Evolutionary conservation across 2,113 vertebrate genomes (phyloP).

Genomic region (Lampris megalopsis): DNA sequence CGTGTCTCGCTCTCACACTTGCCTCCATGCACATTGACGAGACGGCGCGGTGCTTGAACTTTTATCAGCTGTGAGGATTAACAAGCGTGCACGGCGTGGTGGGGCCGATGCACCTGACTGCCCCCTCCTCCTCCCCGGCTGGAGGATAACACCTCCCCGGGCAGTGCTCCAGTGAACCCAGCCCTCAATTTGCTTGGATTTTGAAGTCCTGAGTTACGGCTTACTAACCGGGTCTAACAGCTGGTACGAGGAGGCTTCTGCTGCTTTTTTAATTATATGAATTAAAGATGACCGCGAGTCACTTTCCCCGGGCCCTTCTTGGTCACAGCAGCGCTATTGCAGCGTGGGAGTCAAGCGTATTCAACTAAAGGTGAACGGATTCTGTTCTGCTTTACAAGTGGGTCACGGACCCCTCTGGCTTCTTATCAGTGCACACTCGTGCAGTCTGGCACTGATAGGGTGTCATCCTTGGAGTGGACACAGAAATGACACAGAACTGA

Average conservation of each 20-base stretch:
- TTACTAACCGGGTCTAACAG: constrained; percentile 72
- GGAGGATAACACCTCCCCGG: constrained; percentile 68
- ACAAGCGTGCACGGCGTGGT: constrained; percentile 31
- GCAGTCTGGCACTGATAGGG: neutral
- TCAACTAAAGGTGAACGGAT: constrained; percentile 41
- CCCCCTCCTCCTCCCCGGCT: constrained; percentile 55
- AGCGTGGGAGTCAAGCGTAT: constrained; percentile 51
- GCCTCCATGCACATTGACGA: too few species aligned
- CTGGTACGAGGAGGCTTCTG: constrained; percentile 71
- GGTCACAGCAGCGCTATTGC: constrained; percentile 56
- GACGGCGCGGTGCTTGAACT: constrained; percentile 38
- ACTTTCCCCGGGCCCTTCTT: constrained; percentile 48
- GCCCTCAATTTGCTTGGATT: constrained; percentile 74
- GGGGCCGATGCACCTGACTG: constrained; percentile 68
- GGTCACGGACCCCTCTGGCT: constrained; percentile 48
- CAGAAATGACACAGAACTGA: neutral
- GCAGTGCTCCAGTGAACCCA: constrained; percentile 58
- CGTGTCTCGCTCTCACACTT: too few species aligned
- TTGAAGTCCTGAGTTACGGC: constrained; percentile 75
- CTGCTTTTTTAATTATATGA: constrained; percentile 78
- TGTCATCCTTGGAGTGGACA: neutral
- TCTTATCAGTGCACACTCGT: constrained; percentile 34
- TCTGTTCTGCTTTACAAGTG: constrained; percentile 46
- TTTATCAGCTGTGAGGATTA: constrained; percentile 63
- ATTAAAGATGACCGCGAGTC: constrained; percentile 78